Base-by-base conservation (phyloP, 2,113 vertebrate genomes). In the Anarrhichthys ocellatus region DNA sequence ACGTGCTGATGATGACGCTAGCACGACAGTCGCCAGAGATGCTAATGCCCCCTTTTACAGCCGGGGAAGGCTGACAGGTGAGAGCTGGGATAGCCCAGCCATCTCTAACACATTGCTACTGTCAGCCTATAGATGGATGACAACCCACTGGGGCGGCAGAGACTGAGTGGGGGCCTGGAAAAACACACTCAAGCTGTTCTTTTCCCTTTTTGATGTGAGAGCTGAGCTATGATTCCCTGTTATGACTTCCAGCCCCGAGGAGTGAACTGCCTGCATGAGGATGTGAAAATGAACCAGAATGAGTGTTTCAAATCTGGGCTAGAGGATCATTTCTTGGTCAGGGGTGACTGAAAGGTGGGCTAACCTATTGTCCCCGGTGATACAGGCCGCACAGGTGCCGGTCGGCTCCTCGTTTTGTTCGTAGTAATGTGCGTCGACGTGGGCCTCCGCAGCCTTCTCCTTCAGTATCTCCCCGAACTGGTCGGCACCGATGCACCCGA, bases 331-430 rank as follows among this genome's bases (percentile, higher is more conserved):
- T 59, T 84, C 18, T 65, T 66, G 86, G 90, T 89, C 86, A 89
- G 6, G 40, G 78, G 83, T 72, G 64, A 63, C 40, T 52, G 18
- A 80, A 68, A 87, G 68, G 62, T 72, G 36, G 72, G 32, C 88
- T 80, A 67, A 98, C 98, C 98, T 97, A 95, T 99, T 99, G 92
- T 96, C 96, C 69, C 97, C 96, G 20, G 97, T 99, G 94, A 99
- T 98, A 86, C 98, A 99, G 29, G 96, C 98, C n/a, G 98, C 98
- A 56, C 98, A 99, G 64, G 97, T 99, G 84, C 98, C 98, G 1
- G 98, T 99, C 0, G 98, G 97, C 78, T 98, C 96, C 85, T 96
- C 96, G 56, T 81, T 96, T 91, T 99, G 98, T 59, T 99, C 97
- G 7, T 98, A 99, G 84, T 99, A 99, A 91, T 96, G 95, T 34